Evolutionary conservation across 92 coral and sea anemone genomes (phyloP), one percentile per base, ranked within the genome.

Genomic region (Palythoa caribaeorum): DNA sequence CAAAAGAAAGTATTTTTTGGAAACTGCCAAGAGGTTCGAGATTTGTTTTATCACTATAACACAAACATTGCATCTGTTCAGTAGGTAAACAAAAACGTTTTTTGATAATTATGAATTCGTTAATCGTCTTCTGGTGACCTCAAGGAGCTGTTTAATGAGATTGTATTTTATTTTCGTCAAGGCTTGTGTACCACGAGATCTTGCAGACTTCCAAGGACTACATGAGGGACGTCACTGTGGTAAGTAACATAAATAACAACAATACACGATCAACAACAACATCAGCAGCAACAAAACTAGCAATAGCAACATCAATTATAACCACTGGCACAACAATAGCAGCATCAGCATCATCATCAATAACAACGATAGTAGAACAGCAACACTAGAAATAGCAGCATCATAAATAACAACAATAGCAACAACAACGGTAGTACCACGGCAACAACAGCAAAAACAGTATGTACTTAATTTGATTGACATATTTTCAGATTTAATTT

Each of bases 211-310:
- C 99, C 16, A 94, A 97, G 87, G 96, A 97, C 38, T 97, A 95
- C 95, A 97, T 97, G 98, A 90, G 98, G 71, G 99, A 97, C 63
- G 84, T 97, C 52, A 97, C 99, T 2, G 94, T 91, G 93, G 96
- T 94, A 87, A 9, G 88, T 13, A 9, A 36, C 40, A 57, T 15
- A 3, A 44, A 1, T 57, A 57, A 13, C 16, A 13, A 57, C 65
- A 17, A 13, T 10, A 13, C 1, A 3, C 17, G 63, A 55, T 2
- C 2, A 57, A 57, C n/a, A 57, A 9, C 65, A 57, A 57, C n/a
- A 13, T 13, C 65, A 13, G 15, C n/a, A 0, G n/a, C 65, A 57
- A 17, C 4, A 57, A 57, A 15, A 57, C 11, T 2, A 57, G 13
- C 65, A 1, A 57, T 17, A 13, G 19, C 19, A 57, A 17, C 2